A percentile compares a stretch with the other conserved stretches of the same genome.
phyloP scores from a whole-genome alignment of 1,140 invertebrate species.

The Harpegnathos saltator region DNA sequence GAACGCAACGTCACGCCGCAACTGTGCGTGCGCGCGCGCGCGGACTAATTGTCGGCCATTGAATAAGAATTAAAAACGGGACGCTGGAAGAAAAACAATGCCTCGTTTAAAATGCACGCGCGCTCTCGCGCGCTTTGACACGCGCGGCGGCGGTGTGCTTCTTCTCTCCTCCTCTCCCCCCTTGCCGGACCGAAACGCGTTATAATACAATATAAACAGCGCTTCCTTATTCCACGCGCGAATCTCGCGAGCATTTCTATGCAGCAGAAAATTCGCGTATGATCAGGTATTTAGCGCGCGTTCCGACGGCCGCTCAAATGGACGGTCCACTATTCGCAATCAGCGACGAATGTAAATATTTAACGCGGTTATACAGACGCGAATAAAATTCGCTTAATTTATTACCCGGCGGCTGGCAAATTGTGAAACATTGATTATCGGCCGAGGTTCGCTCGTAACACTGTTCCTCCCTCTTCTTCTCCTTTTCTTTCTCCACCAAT shows the following conservation, averaged over 20 bases:
- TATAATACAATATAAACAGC: neutral
- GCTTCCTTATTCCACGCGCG: slow-evolving; percentile 24
- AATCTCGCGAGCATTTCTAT: slow-evolving; percentile 19
- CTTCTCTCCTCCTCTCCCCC: no score
- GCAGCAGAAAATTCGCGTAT: slow-evolving; percentile 25
- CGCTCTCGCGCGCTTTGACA: neutral
- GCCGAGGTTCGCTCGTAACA: neutral
- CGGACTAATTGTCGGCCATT: neutral
- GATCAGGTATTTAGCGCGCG: slow-evolving; percentile 45
- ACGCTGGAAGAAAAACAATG: neutral
- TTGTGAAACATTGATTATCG: slow-evolving; percentile 73
- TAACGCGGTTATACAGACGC: slow-evolving; percentile 67
- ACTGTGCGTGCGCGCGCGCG: neutral
- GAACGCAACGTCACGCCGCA: no score
- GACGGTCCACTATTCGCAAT: slow-evolving; percentile 58
- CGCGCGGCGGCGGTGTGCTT: no score
- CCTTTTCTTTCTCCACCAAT: no score
- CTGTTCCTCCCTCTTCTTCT: neutral
- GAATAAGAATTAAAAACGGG: neutral
- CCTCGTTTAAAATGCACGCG: slow-evolving; percentile 1
- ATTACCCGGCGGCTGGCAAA: slow-evolving; percentile 70
- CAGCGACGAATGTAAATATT: slow-evolving; percentile 73
- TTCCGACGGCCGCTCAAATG: slow-evolving; percentile 38
- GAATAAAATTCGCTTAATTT: slow-evolving; percentile 77
- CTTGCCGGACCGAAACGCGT: neutral